Evolutionary conservation across 2,888 invertebrate genomes (phyloP), one percentile per base, ranked within the genome.

Genomic region (Fragum sueziense): DNA sequence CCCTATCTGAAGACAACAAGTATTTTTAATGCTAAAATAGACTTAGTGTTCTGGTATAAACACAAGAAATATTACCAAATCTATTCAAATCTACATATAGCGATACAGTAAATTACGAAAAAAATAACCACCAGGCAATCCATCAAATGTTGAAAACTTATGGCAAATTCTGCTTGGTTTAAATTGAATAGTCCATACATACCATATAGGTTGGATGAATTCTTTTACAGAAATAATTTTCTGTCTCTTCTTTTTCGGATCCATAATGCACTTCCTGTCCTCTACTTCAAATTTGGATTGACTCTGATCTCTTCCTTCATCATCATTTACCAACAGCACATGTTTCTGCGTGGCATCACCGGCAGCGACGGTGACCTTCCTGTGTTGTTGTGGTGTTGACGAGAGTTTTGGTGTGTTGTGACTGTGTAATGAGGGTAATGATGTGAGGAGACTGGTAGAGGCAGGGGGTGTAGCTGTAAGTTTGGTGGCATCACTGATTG

Each of bases 241-340:
- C 25, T 70, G 69, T 69, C 73, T 76, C 70, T 81, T 84, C 47
- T 74, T 86, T 62, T 82, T 82, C 1, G 67, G 71, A 41, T 76
- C 79, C 51, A 81, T 82, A 54, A 81, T 81, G 61, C 65, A 65
- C 34, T 65, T 65, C 25, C 65, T 65, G 34, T 65, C 65, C 27
- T 65, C 65, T 22, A 27, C 33, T 1, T n/a, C 22, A 14, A 34
- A 47, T 27, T 47, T 27, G 41, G 69, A 57, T 20, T 25, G n/a
- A 31, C 14, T 52, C 1, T 51, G n/a, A 29, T 3, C 17, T 9
- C 22, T 29, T 25, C 37, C 61, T 29, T 74, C 67, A 14, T 72
- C 62, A 17, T 74, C 61, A 59, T 79, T 76, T 22, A 84, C 76
- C 4, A 84, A 67, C 14, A 84, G 62, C 2, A 84, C 74, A 34